A percentile compares a stretch with the other conserved stretches of the same genome.
Conservation (phyloP, 2,888 invertebrate species). For the Trachelus iudaicus region DNA sequence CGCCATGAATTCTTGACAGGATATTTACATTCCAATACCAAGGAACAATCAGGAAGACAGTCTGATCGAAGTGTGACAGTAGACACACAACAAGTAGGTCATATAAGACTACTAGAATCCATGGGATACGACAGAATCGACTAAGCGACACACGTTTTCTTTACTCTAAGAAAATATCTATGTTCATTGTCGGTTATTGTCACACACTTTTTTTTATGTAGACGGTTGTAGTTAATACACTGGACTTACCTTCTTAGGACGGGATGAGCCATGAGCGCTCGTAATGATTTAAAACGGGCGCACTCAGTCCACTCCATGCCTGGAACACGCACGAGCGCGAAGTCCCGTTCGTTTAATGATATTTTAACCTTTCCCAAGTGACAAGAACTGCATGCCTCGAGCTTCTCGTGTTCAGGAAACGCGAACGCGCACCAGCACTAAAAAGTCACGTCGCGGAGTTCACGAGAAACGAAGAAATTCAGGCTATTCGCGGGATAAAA, state of each 20-base stretch:
- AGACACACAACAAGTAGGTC: slow-evolving; percentile 46
- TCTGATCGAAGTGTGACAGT: slow-evolving; percentile 41
- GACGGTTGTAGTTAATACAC: background rate
- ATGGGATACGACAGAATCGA: background rate
- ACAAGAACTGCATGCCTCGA: background rate
- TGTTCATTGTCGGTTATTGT: background rate
- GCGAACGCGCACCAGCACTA: slow-evolving; percentile 30
- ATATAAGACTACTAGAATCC: slow-evolving; percentile 10
- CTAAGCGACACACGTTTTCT: background rate
- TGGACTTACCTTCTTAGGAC: slow-evolving; percentile 27
- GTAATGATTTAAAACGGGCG: slow-evolving; percentile 53
- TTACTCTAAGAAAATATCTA: background rate
- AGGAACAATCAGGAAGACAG: background rate
- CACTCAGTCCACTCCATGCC: slow-evolving; percentile 53
- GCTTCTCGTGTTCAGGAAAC: slow-evolving; percentile 5
- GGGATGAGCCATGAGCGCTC: slow-evolving; percentile 41
- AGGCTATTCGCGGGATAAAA: slow-evolving; percentile 31
- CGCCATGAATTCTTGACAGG: background rate
- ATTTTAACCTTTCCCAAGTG: background rate
- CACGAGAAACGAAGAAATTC: slow-evolving; percentile 39
- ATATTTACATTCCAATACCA: background rate
- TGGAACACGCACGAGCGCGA: slow-evolving; percentile 39
- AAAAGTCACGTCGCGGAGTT: slow-evolving; percentile 17
- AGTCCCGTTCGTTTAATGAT: background rate
- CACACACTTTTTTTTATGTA: background rate